phyloP scores from a whole-genome alignment of 1,140 invertebrate genomes.

The Cydia fagiglandana region DNA sequence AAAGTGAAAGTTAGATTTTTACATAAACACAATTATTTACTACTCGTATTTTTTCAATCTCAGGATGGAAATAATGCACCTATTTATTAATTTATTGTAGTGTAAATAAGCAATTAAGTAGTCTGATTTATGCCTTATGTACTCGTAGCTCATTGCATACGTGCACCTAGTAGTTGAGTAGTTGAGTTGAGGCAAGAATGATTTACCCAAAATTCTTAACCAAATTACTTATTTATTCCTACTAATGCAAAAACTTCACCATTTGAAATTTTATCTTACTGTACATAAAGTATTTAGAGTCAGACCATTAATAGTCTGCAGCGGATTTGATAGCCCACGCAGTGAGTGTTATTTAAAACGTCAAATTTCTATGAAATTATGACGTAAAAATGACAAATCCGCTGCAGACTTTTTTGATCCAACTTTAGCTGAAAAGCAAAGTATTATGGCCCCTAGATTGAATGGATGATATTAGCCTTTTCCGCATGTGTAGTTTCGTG shows the following conservation, averaged over 20 bases:
- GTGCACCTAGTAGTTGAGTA: background rate
- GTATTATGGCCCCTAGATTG: background rate
- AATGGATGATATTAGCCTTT: background rate
- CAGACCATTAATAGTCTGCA: too few relatives aligned
- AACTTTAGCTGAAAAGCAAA: background rate
- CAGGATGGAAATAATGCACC: background rate
- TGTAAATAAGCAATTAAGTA: background rate
- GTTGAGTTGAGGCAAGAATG: too few relatives aligned
- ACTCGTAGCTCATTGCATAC: background rate
- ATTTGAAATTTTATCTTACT: background rate
- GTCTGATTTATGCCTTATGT: background rate
- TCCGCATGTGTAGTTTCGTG: constrained; percentile 34
- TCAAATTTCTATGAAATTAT: too few relatives aligned
- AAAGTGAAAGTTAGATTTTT: too few relatives aligned
- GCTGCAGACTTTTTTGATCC: too few relatives aligned
- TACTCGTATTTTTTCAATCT: too few relatives aligned
- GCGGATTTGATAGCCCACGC: too few relatives aligned
- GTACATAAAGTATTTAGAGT: background rate
- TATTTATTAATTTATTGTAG: background rate
- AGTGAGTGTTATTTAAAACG: too few relatives aligned
- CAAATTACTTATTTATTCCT: background rate
- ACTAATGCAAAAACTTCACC: background rate
- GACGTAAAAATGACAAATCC: too few relatives aligned
- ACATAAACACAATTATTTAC: too few relatives aligned
- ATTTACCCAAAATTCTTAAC: background rate